A percentile compares a stretch with the other conserved stretches of the same genome.
phyloP scores from a whole-genome alignment of 2,888 invertebrate genomes.

The Abrostola triplasia region DNA sequence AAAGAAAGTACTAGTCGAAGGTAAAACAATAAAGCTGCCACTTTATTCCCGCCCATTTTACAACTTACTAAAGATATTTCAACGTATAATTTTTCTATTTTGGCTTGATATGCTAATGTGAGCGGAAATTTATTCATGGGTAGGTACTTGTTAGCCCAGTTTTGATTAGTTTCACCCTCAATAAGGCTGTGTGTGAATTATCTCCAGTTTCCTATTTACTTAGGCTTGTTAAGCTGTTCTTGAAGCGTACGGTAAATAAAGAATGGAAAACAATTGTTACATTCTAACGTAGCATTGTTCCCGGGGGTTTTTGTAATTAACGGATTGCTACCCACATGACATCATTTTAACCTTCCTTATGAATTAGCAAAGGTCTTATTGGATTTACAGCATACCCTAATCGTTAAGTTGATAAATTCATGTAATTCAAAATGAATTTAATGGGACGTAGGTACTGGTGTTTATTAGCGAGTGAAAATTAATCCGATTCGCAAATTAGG shows the following conservation, averaged over 20 bases:
- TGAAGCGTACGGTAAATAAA: conserved; percentile 57
- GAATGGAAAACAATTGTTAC: conserved; percentile 43
- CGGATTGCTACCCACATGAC: conserved; percentile 6
- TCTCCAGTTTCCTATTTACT: conserved; percentile 62
- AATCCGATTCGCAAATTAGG: no score
- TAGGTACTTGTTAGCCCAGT: conserved; percentile 58
- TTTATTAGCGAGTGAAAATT: no score
- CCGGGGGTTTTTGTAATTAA: conserved; percentile 23
- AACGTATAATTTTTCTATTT: conserved; percentile 48
- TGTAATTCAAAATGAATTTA: conserved; percentile 2
- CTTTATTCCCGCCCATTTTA: conserved; percentile 27
- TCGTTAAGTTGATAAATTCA: background rate
- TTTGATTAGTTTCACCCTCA: conserved; percentile 63
- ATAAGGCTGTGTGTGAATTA: conserved; percentile 60
- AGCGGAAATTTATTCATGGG: conserved; percentile 62
- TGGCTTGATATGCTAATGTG: conserved; percentile 50
- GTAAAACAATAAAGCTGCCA: conserved; percentile 20
- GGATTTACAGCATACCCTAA: background rate
- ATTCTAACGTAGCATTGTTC: conserved; percentile 17
- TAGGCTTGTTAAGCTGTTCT: conserved; percentile 60
- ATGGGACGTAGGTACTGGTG: background rate
- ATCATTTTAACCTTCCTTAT: conserved; percentile 8
- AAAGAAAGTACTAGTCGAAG: conserved; percentile 20
- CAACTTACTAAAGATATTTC: conserved; percentile 40
- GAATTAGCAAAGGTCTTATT: conserved; percentile 1